A percentile compares a stretch with the other conserved stretches of the same genome.
Conservation (phyloP, 1,140 invertebrate species). For the Meteorus sp. region DNA sequence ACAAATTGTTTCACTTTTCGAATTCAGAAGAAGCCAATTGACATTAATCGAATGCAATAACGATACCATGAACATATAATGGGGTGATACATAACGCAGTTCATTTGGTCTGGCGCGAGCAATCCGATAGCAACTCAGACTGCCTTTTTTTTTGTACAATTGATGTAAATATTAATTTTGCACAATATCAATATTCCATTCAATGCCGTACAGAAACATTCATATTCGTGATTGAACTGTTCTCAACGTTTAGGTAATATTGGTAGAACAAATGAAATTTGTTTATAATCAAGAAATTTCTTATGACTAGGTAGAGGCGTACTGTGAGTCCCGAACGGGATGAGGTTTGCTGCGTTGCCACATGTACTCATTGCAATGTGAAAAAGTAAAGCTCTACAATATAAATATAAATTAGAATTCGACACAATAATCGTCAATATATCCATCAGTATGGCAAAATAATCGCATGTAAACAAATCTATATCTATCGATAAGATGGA, state of each 20-base stretch:
- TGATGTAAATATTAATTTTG: background rate
- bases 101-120: background rate
- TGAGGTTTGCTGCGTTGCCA: constrained; percentile 54
- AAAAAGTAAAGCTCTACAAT: constrained; percentile 38
- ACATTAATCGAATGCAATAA: background rate
- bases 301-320: constrained; percentile 52
- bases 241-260: background rate
- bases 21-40: background rate
- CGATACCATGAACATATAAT: background rate
- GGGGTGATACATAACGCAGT: background rate
- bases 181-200: background rate
- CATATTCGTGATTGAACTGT: background rate
- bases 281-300: constrained; percentile 36
- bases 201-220: background rate
- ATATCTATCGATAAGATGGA: background rate
- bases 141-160: background rate
- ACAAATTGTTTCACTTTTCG: background rate
- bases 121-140: background rate
- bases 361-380: constrained; percentile 44
- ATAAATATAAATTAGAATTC: background rate
- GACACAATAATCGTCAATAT: constrained; percentile 1
- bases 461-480: background rate
- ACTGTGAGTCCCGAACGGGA: constrained; percentile 43
- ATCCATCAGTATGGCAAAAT: background rate
- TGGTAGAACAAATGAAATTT: background rate